Percentiles rank a stretch among this genome's conserved stretches.
phyloP scores from a whole-genome alignment of 2,113 vertebrate genomes.

The Poeciliopsis turrubarensis region DNA sequence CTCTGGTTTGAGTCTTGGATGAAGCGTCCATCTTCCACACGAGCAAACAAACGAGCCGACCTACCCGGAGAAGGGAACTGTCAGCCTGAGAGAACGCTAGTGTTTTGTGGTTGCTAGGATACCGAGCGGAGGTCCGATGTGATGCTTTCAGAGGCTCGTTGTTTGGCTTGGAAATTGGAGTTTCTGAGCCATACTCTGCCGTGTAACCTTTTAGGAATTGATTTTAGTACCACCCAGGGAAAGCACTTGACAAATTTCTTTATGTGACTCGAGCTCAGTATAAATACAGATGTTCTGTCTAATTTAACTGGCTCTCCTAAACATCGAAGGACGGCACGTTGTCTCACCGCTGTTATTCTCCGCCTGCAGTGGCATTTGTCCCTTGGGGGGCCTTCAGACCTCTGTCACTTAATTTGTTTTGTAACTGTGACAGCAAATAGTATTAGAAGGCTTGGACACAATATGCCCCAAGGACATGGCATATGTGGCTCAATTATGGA shows the following conservation, averaged over 20 bases:
- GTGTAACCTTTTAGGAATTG: neutral
- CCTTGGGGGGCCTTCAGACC: conserved; percentile 20
- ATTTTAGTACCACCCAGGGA: no score
- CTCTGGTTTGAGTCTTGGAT: conserved; percentile 42
- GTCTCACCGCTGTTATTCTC: neutral
- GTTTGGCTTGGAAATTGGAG: neutral
- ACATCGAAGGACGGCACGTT: conserved; percentile 1
- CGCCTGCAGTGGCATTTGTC: conserved; percentile 8
- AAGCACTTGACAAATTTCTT: neutral
- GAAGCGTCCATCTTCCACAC: conserved; percentile 56
- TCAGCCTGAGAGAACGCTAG: accelerated
- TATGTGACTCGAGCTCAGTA: neutral
- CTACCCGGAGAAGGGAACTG: neutral
- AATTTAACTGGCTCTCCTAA: neutral
- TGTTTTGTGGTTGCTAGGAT: conserved; percentile 63
- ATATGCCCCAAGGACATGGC: conserved; percentile 26
- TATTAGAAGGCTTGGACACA: conserved; percentile 28
- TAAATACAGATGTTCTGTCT: neutral
- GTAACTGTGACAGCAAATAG: conserved; percentile 9
- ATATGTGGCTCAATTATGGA: conserved; percentile 28
- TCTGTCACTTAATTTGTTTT: conserved; percentile 30
- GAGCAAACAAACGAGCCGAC: neutral
- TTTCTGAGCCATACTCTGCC: neutral
- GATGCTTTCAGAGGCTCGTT: conserved; percentile 34
- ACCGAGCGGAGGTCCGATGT: neutral